Percentiles rank a stretch among this genome's conserved stretches.
phyloP scores from a whole-genome alignment of 1,140 invertebrate species.

The Pantala flavescens region DNA sequence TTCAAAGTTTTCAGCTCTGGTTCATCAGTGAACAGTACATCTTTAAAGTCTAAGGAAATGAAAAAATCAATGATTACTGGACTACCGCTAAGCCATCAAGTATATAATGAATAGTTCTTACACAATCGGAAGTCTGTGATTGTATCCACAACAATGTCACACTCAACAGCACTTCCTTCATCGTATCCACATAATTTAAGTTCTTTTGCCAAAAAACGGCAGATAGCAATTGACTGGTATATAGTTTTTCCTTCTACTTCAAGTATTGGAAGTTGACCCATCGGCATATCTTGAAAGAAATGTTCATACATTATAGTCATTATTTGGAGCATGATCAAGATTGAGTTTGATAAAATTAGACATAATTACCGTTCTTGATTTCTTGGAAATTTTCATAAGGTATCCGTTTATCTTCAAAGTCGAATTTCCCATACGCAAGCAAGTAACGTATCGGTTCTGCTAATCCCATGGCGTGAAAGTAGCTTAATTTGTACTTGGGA shows the following conservation, averaged over 20 bases:
- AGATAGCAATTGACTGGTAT: constrained; percentile 30
- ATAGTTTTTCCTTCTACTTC: constrained; percentile 31
- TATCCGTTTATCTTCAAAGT: constrained; percentile 38
- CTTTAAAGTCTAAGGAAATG: neutral
- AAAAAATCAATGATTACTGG: too few relatives aligned
- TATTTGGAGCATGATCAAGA: constrained; percentile 8
- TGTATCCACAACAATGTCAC: constrained; percentile 26
- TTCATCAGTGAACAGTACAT: neutral
- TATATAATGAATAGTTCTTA: constrained; percentile 17
- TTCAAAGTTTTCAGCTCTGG: constrained; percentile 14
- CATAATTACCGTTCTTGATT: constrained; percentile 32
- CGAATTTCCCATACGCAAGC: constrained; percentile 35
- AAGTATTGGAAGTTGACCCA: constrained; percentile 30
- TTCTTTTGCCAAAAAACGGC: constrained; percentile 31
- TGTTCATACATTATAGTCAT: neutral
- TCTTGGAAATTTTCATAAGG: constrained; percentile 32
- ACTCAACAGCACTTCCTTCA: constrained; percentile 26
- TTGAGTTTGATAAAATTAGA: constrained; percentile 3
- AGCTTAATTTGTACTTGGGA: constrained; percentile 33
- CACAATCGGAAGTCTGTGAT: constrained; percentile 28
- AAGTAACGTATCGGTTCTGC: constrained; percentile 42
- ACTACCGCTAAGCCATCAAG: too few relatives aligned
- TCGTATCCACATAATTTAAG: constrained; percentile 27
- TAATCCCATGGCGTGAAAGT: constrained; percentile 39
- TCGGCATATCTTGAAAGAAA: constrained; percentile 27